Evolutionary conservation across 2,113 vertebrate species (phyloP).

Genomic region (Azemiops feae): DNA sequence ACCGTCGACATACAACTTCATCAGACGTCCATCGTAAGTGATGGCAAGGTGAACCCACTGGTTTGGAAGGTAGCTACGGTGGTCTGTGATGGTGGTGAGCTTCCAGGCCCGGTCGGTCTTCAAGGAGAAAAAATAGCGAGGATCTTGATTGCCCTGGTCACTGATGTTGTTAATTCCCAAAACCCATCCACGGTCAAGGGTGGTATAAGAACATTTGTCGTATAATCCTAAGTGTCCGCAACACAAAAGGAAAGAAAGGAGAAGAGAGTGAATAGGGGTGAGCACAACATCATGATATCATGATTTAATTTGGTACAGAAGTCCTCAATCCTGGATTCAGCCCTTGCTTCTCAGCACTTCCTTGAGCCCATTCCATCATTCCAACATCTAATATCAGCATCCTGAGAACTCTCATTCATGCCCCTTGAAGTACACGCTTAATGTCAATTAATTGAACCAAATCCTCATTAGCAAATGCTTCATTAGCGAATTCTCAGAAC

Average conservation of each 20-base stretch:
- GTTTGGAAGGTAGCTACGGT: constrained; percentile 85
- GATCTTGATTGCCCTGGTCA: constrained; percentile 91
- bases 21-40: constrained; percentile 87
- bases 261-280: constrained; percentile 67
- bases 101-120: constrained; percentile 97
- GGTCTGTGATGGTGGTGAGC: constrained; percentile 87
- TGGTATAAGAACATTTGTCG: constrained; percentile 98
- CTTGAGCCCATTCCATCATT: neutral
- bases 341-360: neutral
- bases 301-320: neutral
- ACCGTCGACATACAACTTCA: constrained; percentile 94
- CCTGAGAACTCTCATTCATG: neutral
- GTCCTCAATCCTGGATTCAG: neutral
- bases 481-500: constrained; percentile 10
- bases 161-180: constrained; percentile 92
- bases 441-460: constrained; percentile 10
- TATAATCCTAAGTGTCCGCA: constrained; percentile 84
- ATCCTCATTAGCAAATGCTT: constrained; percentile 16
- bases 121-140: constrained; percentile 97
- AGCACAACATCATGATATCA: constrained; percentile 16
- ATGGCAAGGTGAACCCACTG: constrained; percentile 90
- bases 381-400: neutral
- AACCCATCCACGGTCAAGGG: constrained; percentile 95
- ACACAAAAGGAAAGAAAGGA: constrained; percentile 65
- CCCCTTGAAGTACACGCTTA: constrained; percentile 19